These are phyloP conservation scores for Andrena praecox DNA, from an alignment of 2,888 invertebrate species.

Conservation along the genomic window DNA sequence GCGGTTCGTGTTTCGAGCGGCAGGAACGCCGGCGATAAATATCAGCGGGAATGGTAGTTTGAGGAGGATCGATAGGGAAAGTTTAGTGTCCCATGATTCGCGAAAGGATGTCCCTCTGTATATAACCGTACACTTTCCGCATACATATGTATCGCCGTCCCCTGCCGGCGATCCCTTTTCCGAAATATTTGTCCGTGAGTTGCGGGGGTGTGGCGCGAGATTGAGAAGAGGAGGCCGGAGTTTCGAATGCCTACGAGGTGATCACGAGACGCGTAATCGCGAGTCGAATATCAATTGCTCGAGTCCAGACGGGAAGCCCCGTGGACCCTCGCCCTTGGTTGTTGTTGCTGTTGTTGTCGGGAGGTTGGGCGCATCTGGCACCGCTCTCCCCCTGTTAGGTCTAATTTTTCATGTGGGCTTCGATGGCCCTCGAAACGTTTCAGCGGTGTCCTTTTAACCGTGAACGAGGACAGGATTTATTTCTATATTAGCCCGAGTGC, in stretches of 20 bases:
- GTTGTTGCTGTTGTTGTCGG: constrained; percentile 14
- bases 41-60: constrained; percentile 5
- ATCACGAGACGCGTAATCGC: constrained; percentile 67
- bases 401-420: constrained; percentile 49
- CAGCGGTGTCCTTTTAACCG: constrained; percentile 30
- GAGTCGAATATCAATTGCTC: constrained; percentile 65
- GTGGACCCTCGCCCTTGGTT: constrained; percentile 19
- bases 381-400: constrained; percentile 4
- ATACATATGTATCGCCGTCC: constrained; percentile 34
- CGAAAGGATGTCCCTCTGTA: constrained; percentile 10
- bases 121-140: neutral
- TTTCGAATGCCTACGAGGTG: constrained; percentile 61
- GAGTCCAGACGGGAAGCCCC: constrained; percentile 25
- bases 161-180: constrained; percentile 4
- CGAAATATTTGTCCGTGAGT: constrained; percentile 26
- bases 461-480: constrained; percentile 32
- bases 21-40: neutral
- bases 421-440: constrained; percentile 43
- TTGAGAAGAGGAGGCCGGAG: constrained; percentile 20
- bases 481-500: constrained; percentile 16
- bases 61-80: neutral
- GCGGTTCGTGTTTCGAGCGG: too few species aligned
- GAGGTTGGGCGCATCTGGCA: constrained; percentile 41
- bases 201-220: neutral
- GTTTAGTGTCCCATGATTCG: constrained; percentile 7